Evolutionary conservation across 2,113 vertebrate species (phyloP).

Genomic region (Lonchura striata): DNA sequence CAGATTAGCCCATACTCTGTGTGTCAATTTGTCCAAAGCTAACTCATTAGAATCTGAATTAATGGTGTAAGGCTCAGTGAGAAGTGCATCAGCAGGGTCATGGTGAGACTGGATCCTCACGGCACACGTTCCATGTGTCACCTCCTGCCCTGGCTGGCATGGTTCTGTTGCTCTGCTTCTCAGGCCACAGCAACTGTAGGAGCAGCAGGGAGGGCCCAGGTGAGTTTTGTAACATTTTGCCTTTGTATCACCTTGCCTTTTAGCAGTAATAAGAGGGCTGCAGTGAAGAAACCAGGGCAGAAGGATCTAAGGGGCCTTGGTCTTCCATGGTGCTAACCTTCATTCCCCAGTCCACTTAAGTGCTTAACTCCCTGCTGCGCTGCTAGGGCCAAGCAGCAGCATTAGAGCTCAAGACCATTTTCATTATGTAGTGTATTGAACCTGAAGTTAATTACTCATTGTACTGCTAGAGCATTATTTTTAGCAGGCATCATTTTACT

Average conservation of each 20-base stretch:
- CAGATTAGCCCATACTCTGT: neutral
- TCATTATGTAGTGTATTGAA: neutral
- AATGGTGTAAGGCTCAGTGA: neutral
- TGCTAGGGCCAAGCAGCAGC: neutral
- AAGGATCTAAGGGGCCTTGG: neutral
- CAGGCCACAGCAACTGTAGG: neutral
- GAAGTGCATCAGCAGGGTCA: neutral
- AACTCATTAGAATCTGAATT: neutral
- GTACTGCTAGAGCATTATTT: neutral
- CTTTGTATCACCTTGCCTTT: neutral
- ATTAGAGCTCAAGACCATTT: neutral
- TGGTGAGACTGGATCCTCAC: neutral
- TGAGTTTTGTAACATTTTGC: neutral
- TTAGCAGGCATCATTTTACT: constrained; percentile 40
- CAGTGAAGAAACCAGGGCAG: neutral
- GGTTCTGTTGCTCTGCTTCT: neutral
- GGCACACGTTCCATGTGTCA: accelerated
- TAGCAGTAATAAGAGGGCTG: neutral
- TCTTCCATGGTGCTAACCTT: neutral
- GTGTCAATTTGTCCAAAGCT: neutral
- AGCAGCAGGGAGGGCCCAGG: neutral
- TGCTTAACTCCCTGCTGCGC: neutral
- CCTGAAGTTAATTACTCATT: constrained; percentile 27
- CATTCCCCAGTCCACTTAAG: accelerated
- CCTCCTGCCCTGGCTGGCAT: neutral